Percentiles rank a stretch among this genome's conserved stretches.
These are phyloP conservation scores for Sipha maydis DNA, from an alignment of 2,888 invertebrate genomes.

Conservation along the genomic window DNA sequence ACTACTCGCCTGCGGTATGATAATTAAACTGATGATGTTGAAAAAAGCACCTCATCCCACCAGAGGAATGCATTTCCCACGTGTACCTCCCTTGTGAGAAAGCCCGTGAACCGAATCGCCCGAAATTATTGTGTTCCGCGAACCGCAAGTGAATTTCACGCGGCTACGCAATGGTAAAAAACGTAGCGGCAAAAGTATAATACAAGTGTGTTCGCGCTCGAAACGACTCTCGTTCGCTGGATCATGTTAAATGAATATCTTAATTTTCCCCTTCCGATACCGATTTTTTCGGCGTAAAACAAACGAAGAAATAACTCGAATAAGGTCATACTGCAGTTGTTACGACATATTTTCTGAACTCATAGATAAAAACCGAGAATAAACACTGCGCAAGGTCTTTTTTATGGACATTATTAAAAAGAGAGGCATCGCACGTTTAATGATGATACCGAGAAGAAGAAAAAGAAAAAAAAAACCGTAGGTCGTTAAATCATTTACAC, in stretches of 20 bases:
- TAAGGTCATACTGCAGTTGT: slow-evolving; percentile 9
- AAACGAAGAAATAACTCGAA: neutral
- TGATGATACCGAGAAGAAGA: neutral
- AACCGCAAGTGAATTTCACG: neutral
- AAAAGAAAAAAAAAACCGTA: neutral
- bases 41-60: neutral
- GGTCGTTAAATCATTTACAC: neutral
- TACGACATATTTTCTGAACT: neutral
- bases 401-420: neutral
- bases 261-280: neutral
- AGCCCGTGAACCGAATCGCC: slow-evolving; percentile 23
- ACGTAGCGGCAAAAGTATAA: neutral
- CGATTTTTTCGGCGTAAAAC: slow-evolving; percentile 14
- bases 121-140: slow-evolving; percentile 22
- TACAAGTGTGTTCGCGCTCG: neutral
- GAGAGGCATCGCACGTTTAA: neutral
- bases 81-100: slow-evolving; percentile 9
- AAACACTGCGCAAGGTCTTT: slow-evolving; percentile 5
- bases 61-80: neutral
- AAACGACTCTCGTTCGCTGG: neutral
- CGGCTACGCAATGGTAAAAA: slow-evolving; percentile 21
- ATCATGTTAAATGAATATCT: neutral
- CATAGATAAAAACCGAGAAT: neutral
- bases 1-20: neutral
- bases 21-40: neutral